phyloP scores from a whole-genome alignment of 2,888 invertebrate genomes.

The Orthonychiurus folsomi region DNA sequence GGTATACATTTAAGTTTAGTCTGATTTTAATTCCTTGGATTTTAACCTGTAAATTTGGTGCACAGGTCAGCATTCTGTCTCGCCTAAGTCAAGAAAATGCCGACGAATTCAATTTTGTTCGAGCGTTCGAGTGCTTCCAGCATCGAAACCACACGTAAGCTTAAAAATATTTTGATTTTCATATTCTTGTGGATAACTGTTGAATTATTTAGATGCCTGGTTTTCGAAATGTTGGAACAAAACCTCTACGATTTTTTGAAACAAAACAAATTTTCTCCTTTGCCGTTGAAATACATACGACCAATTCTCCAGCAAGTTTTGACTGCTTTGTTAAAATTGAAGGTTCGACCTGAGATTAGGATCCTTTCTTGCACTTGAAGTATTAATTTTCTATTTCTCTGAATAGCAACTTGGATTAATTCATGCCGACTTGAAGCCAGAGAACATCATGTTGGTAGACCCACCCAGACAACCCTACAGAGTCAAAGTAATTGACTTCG shows the following conservation, averaged over 20 bases:
- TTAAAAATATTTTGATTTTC: no score
- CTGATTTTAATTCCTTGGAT: background rate
- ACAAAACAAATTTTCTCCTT: constrained; percentile 98
- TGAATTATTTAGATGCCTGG: no score
- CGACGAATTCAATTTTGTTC: constrained; percentile 99
- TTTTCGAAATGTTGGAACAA: constrained; percentile 99
- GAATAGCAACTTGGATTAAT: constrained; percentile 93
- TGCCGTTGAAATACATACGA: constrained; percentile 95
- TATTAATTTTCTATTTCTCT: constrained; percentile 15
- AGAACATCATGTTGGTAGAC: constrained; percentile 99
- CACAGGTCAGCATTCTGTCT: constrained; percentile 75
- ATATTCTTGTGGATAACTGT: no score
- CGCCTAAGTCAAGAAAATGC: constrained; percentile 93
- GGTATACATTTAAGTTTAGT: constrained; percentile 50
- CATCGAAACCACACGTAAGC: constrained; percentile 98
- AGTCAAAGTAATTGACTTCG: constrained; percentile 99
- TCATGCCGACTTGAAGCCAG: constrained; percentile 98
- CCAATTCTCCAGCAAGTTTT: constrained; percentile 97
- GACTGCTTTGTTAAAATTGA: constrained; percentile 68
- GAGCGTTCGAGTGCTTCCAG: constrained; percentile 99
- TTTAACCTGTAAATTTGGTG: constrained; percentile 18
- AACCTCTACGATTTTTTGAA: constrained; percentile 99
- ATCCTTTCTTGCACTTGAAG: background rate
- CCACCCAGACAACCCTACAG: constrained; percentile 95
- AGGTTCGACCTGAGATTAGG: constrained; percentile 53